Evolutionary conservation across 1,140 invertebrate species (phyloP), one percentile per base, ranked within the genome.

Genomic region (Potamilus streckersoni): DNA sequence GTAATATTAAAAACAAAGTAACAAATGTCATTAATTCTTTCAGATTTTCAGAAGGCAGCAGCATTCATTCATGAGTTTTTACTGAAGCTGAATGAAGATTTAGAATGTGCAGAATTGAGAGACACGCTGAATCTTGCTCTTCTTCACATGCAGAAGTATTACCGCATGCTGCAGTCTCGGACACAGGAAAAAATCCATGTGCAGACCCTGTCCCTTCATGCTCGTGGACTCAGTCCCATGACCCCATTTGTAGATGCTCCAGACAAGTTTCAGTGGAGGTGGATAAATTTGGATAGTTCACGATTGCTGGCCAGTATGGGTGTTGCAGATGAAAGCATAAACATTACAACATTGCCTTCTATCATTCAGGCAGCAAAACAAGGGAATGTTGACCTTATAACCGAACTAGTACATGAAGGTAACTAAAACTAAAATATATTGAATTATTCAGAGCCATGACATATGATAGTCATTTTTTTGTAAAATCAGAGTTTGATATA

Each of bases 1-100:
- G 38, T 1, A 49, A 49, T 49, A 11, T 49, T 49, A 49, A 49
- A 49, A 49, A 8, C 38, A 49, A 49, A 49, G 5, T 49, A 49
- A 49, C 11, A 11, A 49, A 49, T 49, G 38, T 68, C 63, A 81
- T 65, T 70, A 75, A 71, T 80, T 66, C 61, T 75, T 80, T 59
- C 77, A 88, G 89, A 90, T 85, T 90, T 90, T 80, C 89, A 90
- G 77, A 90, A 90, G 78, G 86, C 87, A 69, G 87, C 89, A 69
- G 87, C 89, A 78, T 88, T 89, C 68, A 86, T 90, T 71, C 87
- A 90, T 78, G 88, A 90, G 78, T 90, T 90, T 83, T 71, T 90
- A 23, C 79, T 90, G 23, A 90, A 90, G 73, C 79, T 90, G 31
- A 87, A 80, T 71, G 89, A 89, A 78, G 88, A 89, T 82, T 83